Conservation (phyloP, 2,797 vertebrate genomes). For the Enoplosus armatus region DNA sequence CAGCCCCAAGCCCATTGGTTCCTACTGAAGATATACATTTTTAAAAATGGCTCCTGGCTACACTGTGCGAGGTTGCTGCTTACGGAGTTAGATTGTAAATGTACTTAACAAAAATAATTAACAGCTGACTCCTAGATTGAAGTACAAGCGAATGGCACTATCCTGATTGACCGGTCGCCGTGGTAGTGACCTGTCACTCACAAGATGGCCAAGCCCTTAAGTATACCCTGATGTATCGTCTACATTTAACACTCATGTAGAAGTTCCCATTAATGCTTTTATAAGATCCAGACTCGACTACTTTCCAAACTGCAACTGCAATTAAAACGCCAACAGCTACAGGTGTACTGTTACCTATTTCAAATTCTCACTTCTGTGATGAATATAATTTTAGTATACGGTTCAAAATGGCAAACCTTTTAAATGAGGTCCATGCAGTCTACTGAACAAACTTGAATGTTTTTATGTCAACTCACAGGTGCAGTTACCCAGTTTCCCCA, state of each 20-base stretch:
- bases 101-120: too few species aligned
- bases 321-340: neutral
- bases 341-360: neutral
- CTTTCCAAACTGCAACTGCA: neutral
- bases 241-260: neutral
- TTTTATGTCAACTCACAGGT: slow-evolving; percentile 1
- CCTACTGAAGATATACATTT: too few species aligned
- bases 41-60: too few species aligned
- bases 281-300: neutral
- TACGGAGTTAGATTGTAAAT: too few species aligned
- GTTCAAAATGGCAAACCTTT: neutral
- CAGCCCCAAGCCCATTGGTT: too few species aligned
- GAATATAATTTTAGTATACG: neutral
- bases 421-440: neutral
- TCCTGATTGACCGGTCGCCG: too few species aligned
- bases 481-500: slow-evolving; percentile 27
- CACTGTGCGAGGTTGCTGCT: too few species aligned
- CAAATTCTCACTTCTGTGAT: neutral
- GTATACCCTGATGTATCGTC: too few species aligned
- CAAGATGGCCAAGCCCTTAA: too few species aligned
- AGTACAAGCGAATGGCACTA: too few species aligned
- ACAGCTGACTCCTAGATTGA: too few species aligned
- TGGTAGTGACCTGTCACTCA: too few species aligned
- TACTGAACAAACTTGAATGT: neutral
- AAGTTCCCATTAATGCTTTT: neutral